Evolutionary conservation across 2,888 invertebrate genomes (phyloP), one percentile per base, ranked within the genome.

Genomic region (Tetrapedia diversipes): DNA sequence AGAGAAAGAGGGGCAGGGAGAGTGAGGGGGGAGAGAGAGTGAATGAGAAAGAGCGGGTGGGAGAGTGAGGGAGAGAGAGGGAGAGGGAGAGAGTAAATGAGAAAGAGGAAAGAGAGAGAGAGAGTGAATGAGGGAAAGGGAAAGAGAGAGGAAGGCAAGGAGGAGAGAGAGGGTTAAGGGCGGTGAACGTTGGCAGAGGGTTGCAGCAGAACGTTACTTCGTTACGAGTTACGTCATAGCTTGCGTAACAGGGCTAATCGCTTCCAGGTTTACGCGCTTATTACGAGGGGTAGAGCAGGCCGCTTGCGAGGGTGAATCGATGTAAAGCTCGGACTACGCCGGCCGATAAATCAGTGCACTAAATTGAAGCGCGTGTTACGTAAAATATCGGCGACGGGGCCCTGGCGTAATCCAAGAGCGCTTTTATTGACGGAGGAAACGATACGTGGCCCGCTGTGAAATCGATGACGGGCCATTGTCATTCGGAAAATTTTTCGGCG

Each of bases 181-280:
- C n/a, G n/a, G n/a, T n/a, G n/a, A n/a, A n/a, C n/a, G n/a, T n/a
- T 14, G 68, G 60, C 0, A n/a, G 56, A 14, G 41, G 47, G 47
- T 57, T 34, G 47, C 43, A 32, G 66, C 56, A 64, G 61, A 53
- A 37, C 37, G 81, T 84, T 83, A 77, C 70, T 72, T 77, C 73
- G 79, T 84, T 84, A 82, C 68, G 49, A 77, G 77, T 83, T 80
- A 68, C 77, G 74, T 81, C 80, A 83, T 73, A 56, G 75, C 53
- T 75, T 76, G 68, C 81, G 84, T 81, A 83, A 83, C 81, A 60
- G 45, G 74, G 79, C 67, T 79, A 81, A 83, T 84, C 84, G 82
- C 63, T 72, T 77, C 68, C 71, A 69, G 79, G 77, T 77, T 82
- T 79, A 70, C 74, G 73, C 67, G 76, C 66, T 79, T 79, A 83